phyloP scores from a whole-genome alignment of 2,888 invertebrate genomes.

The Tuberolachnus salignus region DNA sequence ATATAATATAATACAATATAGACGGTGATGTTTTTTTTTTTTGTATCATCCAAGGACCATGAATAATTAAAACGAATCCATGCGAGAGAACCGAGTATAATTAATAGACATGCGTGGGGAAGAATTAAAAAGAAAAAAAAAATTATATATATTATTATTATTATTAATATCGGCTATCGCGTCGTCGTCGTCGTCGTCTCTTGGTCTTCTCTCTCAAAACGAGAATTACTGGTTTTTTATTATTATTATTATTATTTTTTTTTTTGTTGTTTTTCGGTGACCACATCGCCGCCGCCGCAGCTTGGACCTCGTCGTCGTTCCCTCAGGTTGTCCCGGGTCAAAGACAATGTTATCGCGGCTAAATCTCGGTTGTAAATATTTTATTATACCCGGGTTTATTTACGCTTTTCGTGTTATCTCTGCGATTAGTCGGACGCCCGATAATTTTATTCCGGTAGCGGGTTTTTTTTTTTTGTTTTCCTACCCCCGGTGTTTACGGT shows the following conservation, averaged over 20 bases:
- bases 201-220: constrained; percentile 50
- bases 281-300: constrained; percentile 40
- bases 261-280: constrained; percentile 52
- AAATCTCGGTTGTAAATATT: constrained; percentile 50
- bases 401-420: constrained; percentile 10
- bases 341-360: constrained; percentile 50
- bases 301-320: constrained; percentile 28
- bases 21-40: not conserved
- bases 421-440: constrained; percentile 16
- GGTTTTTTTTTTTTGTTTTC: constrained; percentile 9
- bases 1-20: no score
- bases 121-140: constrained; percentile 47
- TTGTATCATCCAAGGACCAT: constrained; percentile 31
- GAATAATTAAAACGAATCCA: constrained; percentile 52
- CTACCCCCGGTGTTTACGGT: no score
- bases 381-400: constrained; percentile 42
- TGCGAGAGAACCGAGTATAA: constrained; percentile 45
- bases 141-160: not conserved
- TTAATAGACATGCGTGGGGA: constrained; percentile 54
- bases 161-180: constrained; percentile 16
- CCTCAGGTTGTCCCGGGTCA: constrained; percentile 31
- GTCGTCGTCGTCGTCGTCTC: constrained; percentile 6
- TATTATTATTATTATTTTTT: constrained; percentile 4
- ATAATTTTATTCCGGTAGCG: constrained; percentile 44
- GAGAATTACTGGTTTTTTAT: constrained; percentile 54